Base-by-base conservation (phyloP, 2,888 invertebrate species). In the Drosophila demipolita region DNA sequence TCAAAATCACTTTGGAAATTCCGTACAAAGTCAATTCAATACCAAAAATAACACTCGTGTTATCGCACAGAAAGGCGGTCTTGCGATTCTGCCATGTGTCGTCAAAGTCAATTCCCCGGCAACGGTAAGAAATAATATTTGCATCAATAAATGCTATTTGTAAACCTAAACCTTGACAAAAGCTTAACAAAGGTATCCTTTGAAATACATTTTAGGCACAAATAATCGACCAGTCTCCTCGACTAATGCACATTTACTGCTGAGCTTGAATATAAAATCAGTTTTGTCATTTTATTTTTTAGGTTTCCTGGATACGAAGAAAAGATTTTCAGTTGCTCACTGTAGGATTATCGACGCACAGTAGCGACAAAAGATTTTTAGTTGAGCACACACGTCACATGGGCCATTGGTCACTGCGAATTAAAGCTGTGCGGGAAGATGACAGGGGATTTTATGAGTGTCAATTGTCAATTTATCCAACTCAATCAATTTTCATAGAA, bases 291-390 rank as follows among this genome's bases (percentile, higher is more conserved):
- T 38, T 8, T 40, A 9, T 40, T 40, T 52, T 36, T 4, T 38
- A 94, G 94, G 94, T 94, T 67, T 95, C 95, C 60, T 96, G 95
- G 95, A 95, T 96, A 73, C 93, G 95, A 57, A 94, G 95, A 85
- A 94, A 94, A 80, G 95, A 96, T 92, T 95, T 95, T 88, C 95
- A 95, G 91, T 92, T 95, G 73, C 93, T 95, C 59, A 95, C 95
- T 20, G 95, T 95, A 42, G 95, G 95, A 15, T 91, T 95, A 64
- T 94, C 94, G 63, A 95, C 95, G 17, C 95, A 95, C 90, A 95
- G 94, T 83, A 94, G 95, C 72, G 95, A 95, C 90, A 95, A 95
- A 79, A 93, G 95, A 58, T 95, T 95, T 92, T 93, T 95, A 90
- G 95, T 95, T 55, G 95, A 95, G 80, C 95, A 95, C 89, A 94